Percentiles rank a stretch among this genome's conserved stretches.
Evolutionary conservation across 2,113 vertebrate genomes (phyloP).

Genomic region (Oxygymnocypris stewartii): DNA sequence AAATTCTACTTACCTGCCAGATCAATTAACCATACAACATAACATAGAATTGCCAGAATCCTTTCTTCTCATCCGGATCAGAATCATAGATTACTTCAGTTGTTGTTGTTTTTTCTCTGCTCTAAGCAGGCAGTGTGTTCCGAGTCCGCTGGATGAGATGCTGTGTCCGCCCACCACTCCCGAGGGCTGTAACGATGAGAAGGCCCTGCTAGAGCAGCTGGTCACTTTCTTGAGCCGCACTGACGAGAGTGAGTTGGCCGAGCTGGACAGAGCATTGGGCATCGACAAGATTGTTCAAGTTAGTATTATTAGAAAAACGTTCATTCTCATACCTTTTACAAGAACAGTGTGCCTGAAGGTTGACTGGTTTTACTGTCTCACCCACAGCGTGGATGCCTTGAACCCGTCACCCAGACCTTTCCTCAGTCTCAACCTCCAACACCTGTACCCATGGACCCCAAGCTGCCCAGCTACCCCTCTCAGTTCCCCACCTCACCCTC

Average conservation of each 20-base stretch:
- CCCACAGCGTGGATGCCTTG: slow-evolving; percentile 84
- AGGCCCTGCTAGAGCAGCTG: slow-evolving; percentile 90
- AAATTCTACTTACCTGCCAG: background rate
- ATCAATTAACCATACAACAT: background rate
- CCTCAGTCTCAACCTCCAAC: slow-evolving; percentile 74
- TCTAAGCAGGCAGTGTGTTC: slow-evolving; percentile 81
- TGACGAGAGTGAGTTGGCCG: slow-evolving; percentile 91
- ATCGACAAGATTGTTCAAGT: slow-evolving; percentile 97
- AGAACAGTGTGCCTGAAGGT: background rate
- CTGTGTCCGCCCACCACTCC: slow-evolving; percentile 87
- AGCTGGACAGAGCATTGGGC: slow-evolving; percentile 90
- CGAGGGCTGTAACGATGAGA: slow-evolving; percentile 90
- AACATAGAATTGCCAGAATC: background rate
- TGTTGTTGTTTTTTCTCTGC: background rate
- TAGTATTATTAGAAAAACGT: slow-evolving; percentile 7
- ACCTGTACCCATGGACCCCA: slow-evolving; percentile 82
- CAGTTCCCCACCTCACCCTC: slow-evolving; percentile 82
- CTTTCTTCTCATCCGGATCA: background rate
- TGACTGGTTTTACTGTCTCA: background rate
- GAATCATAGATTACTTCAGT: background rate
- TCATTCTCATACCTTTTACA: background rate
- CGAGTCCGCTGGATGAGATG: slow-evolving; percentile 88
- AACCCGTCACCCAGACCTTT: slow-evolving; percentile 80
- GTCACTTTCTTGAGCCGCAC: slow-evolving; percentile 95
- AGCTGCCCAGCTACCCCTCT: slow-evolving; percentile 79